Conservation (phyloP, 2,888 invertebrate genomes). For the Cerastis rubricosa region DNA sequence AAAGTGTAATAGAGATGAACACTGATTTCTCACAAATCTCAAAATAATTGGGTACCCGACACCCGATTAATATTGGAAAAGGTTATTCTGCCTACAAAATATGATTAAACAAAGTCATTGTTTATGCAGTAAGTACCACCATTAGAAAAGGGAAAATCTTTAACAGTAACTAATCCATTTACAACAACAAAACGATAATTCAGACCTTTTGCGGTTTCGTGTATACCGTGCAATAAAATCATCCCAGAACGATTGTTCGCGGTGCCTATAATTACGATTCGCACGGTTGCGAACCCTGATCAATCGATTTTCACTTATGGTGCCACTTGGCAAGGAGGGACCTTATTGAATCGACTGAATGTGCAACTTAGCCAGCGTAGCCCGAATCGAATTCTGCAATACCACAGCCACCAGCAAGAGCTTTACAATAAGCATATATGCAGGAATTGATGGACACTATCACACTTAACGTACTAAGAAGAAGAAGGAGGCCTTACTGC, state of each 20-base stretch:
- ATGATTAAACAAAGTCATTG: conserved; percentile 2
- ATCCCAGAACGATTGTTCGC: conserved; percentile 53
- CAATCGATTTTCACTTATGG: conserved; percentile 78
- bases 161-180: not conserved
- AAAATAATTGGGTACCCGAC: not conserved
- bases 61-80: not conserved
- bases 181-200: conserved; percentile 15
- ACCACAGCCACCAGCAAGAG: not conserved
- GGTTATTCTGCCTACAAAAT: not conserved
- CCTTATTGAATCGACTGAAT: conserved; percentile 53
- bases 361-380: conserved; percentile 40
- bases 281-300: conserved; percentile 57
- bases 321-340: conserved; percentile 65
- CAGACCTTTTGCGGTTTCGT: conserved; percentile 15
- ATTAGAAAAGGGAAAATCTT: not conserved
- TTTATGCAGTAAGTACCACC: not conserved
- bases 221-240: conserved; percentile 38
- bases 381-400: conserved; percentile 20
- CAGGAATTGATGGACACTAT: not conserved
- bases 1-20: conserved; percentile 1
- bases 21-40: conserved; percentile 1
- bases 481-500: not conserved
- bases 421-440: not conserved
- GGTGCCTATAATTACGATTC: conserved; percentile 67
- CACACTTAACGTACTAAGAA: not conserved